phyloP scores from a whole-genome alignment of 1,140 invertebrate genomes.

The Drosophila athabasca region DNA sequence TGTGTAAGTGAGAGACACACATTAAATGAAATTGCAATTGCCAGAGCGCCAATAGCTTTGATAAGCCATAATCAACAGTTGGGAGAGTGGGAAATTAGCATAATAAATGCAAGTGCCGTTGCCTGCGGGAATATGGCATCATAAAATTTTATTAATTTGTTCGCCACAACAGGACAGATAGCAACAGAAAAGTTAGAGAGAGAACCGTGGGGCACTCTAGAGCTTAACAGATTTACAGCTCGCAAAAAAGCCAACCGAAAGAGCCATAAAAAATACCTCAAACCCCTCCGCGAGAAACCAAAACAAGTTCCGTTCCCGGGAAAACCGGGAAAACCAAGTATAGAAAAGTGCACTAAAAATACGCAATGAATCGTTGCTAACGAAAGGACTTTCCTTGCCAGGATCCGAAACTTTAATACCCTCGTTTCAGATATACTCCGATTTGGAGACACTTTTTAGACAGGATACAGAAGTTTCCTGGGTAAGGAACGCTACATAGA shows the following conservation, averaged over 20 bases:
- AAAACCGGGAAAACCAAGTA: slow-evolving; percentile 19
- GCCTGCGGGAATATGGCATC: slow-evolving; percentile 11
- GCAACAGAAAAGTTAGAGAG: too few relatives aligned
- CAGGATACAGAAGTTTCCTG: too few relatives aligned
- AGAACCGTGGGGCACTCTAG: slow-evolving; percentile 47
- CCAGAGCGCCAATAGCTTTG: slow-evolving; percentile 62
- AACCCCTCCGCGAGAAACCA: neutral
- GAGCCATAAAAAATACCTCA: slow-evolving; percentile 49
- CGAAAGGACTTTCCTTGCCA: too few relatives aligned
- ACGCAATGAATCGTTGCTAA: slow-evolving; percentile 35
- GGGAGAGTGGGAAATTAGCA: slow-evolving; percentile 58
- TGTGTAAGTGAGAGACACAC: neutral
- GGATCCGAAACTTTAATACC: too few relatives aligned
- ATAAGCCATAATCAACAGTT: slow-evolving; percentile 60
- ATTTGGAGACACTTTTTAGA: too few relatives aligned
- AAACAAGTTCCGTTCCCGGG: neutral
- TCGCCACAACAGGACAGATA: slow-evolving; percentile 1
- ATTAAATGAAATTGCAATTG: slow-evolving; percentile 74
- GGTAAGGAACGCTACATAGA: too few relatives aligned
- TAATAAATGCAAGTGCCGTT: slow-evolving; percentile 60
- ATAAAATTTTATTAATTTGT: slow-evolving; percentile 79
- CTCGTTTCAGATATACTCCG: too few relatives aligned
- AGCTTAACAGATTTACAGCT: slow-evolving; percentile 76
- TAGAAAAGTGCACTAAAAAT: slow-evolving; percentile 59
- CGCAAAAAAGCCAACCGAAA: slow-evolving; percentile 40